A percentile compares a stretch with the other conserved stretches of the same genome.
phyloP scores from a whole-genome alignment of 2,888 invertebrate species.

The Eupeodes latifasciatus region DNA sequence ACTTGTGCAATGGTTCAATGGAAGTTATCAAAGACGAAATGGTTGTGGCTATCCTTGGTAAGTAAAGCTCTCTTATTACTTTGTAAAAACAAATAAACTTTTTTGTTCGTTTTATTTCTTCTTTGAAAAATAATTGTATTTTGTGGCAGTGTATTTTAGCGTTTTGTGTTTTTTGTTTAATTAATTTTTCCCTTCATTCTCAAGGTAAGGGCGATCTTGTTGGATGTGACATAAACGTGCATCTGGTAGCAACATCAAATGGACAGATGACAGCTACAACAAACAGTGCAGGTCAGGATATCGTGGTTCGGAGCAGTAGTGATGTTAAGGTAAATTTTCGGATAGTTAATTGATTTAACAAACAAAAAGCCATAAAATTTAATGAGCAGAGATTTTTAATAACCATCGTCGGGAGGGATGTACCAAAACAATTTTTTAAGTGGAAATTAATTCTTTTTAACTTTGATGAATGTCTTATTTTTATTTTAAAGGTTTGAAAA shows the following conservation, averaged over 20 bases:
- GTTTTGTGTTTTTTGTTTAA: constrained; percentile 38
- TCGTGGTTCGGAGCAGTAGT: constrained; percentile 95
- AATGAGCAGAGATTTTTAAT: too few species aligned
- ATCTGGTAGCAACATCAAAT: constrained; percentile 89
- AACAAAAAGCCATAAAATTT: neutral
- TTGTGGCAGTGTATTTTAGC: neutral
- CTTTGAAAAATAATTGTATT: constrained; percentile 23
- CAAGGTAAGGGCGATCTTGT: constrained; percentile 97
- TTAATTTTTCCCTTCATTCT: constrained; percentile 42
- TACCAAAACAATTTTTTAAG: too few species aligned
- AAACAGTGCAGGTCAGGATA: constrained; percentile 87
- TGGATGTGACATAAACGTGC: constrained; percentile 95
- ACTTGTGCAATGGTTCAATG: constrained; percentile 98
- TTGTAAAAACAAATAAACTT: neutral
- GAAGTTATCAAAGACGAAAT: constrained; percentile 98
- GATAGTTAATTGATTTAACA: neutral
- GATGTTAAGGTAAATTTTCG: constrained; percentile 89
- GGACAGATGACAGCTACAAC: constrained; percentile 87
- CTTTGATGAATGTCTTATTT: too few species aligned
- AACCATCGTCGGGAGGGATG: too few species aligned
- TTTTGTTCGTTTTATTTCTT: neutral
- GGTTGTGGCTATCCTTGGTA: constrained; percentile 98
- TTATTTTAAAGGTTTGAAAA: too few species aligned
- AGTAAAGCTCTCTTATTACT: constrained; percentile 81
- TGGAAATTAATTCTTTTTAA: too few species aligned